phyloP scores from a whole-genome alignment of 2,797 vertebrate genomes.

The Urocyon cinereoargenteus region DNA sequence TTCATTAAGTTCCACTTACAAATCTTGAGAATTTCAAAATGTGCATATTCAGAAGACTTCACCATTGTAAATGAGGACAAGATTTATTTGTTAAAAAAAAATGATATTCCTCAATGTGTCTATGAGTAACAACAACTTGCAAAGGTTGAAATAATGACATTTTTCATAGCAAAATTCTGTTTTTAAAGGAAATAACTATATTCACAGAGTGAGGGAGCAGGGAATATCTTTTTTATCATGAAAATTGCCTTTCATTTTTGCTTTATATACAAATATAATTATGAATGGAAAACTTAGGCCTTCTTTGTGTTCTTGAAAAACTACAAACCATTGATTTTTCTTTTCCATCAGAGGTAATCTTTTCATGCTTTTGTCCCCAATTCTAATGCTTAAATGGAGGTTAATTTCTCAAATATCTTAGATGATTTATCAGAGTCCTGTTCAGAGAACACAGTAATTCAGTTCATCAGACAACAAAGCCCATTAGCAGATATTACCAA shows the following conservation, averaged over 20 bases:
- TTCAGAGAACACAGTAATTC: constrained; percentile 72
- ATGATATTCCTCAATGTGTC: background rate
- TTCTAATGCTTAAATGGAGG: constrained; percentile 66
- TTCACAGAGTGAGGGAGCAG: background rate
- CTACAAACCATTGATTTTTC: constrained; percentile 8
- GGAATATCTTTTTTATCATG: background rate
- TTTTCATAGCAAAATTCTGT: constrained; percentile 32
- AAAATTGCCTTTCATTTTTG: constrained; percentile 53
- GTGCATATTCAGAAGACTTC: constrained; percentile 52
- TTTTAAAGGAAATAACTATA: constrained; percentile 45
- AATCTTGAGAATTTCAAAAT: constrained; percentile 76
- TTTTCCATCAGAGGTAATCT: constrained; percentile 58
- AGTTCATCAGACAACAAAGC: constrained; percentile 78
- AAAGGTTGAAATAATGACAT: background rate
- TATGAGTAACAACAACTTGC: constrained; percentile 11
- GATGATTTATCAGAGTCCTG: constrained; percentile 76
- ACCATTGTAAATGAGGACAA: constrained; percentile 32
- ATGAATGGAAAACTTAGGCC: background rate
- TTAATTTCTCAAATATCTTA: constrained; percentile 75
- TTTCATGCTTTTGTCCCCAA: constrained; percentile 49
- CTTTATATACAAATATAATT: constrained; percentile 56
- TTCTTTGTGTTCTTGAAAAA: constrained; percentile 60
- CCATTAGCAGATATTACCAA: constrained; percentile 79
- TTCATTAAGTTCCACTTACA: constrained; percentile 75
- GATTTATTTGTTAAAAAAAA: constrained; percentile 40